A percentile compares a stretch with the other conserved stretches of the same genome.
These are phyloP conservation scores for Rhodophaea formosa DNA, from an alignment of 2,888 invertebrate genomes.

Conservation along the genomic window DNA sequence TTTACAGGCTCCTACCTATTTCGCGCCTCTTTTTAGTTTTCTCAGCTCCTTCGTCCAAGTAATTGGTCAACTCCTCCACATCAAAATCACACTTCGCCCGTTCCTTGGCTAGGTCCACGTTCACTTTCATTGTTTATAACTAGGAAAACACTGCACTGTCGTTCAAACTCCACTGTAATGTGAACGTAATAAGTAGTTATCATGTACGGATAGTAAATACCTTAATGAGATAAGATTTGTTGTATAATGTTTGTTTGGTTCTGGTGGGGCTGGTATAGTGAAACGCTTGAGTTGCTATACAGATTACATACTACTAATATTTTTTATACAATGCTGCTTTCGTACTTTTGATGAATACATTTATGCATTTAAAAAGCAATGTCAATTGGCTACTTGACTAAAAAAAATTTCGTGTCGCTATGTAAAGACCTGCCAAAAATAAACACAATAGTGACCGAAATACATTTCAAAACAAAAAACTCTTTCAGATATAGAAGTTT, in stretches of 20 bases:
- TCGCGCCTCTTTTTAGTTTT: slow-evolving; percentile 83
- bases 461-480: too few species aligned
- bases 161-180: neutral
- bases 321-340: too few species aligned
- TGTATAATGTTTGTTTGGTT: neutral
- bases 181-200: neutral
- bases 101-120: slow-evolving; percentile 85
- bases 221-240: slow-evolving; percentile 3
- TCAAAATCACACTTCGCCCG: slow-evolving; percentile 86
- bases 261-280: neutral
- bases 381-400: too few species aligned
- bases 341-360: too few species aligned
- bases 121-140: slow-evolving; percentile 55
- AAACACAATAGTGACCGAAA: too few species aligned
- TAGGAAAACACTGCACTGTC: neutral
- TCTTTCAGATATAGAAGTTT: too few species aligned
- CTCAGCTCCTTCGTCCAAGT: slow-evolving; percentile 86
- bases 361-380: too few species aligned
- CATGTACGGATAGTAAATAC: neutral
- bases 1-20: slow-evolving; percentile 44
- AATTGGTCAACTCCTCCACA: slow-evolving; percentile 86
- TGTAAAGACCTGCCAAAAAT: too few species aligned
- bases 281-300: too few species aligned
- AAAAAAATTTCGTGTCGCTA: too few species aligned
- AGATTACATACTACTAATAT: too few species aligned